A percentile compares a stretch with the other conserved stretches of the same genome.
These are phyloP conservation scores for Drosophila acutilabella DNA, from an alignment of 2,888 invertebrate species.

Conservation along the genomic window DNA sequence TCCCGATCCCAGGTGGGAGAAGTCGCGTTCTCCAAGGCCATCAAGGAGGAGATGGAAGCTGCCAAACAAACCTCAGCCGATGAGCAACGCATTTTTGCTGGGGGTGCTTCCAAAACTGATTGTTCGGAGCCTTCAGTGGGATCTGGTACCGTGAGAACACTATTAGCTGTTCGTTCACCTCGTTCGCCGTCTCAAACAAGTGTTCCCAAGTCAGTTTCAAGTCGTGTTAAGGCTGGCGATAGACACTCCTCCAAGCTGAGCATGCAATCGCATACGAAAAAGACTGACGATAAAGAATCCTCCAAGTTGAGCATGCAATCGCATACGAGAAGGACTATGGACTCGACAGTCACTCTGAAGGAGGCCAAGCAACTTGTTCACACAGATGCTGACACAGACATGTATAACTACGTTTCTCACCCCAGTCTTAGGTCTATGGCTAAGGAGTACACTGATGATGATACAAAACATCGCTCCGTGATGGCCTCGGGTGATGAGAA, in stretches of 20 bases:
- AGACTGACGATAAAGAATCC: not conserved
- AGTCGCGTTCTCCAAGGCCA: slow-evolving; percentile 57
- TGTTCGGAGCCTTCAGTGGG: not conserved
- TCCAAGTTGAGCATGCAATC: slow-evolving; percentile 11
- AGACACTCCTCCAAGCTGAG: slow-evolving; percentile 3
- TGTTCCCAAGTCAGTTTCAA: not conserved
- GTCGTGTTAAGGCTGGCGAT: not conserved
- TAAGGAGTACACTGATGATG: not conserved
- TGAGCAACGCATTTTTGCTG: slow-evolving; percentile 47
- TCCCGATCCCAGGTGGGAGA: slow-evolving; percentile 44
- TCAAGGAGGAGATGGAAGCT: slow-evolving; percentile 63
- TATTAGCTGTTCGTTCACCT: slow-evolving; percentile 32
- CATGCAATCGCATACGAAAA: not conserved
- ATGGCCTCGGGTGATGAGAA: not conserved
- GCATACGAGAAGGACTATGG: not conserved
- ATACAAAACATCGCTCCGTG: slow-evolving; percentile 4
- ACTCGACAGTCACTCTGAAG: slow-evolving; percentile 9
- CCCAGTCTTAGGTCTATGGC: not conserved
- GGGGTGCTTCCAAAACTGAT: slow-evolving; percentile 8
- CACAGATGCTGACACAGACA: not conserved
- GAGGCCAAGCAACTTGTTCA: not conserved
- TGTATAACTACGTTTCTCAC: slow-evolving; percentile 11
- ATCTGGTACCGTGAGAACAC: slow-evolving; percentile 32
- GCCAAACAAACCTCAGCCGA: slow-evolving; percentile 37
- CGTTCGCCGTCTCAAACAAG: slow-evolving; percentile 36